Evolutionary conservation across 1,140 invertebrate species (phyloP), one percentile per base, ranked within the genome.

Genomic region (Drosophila rufa): DNA sequence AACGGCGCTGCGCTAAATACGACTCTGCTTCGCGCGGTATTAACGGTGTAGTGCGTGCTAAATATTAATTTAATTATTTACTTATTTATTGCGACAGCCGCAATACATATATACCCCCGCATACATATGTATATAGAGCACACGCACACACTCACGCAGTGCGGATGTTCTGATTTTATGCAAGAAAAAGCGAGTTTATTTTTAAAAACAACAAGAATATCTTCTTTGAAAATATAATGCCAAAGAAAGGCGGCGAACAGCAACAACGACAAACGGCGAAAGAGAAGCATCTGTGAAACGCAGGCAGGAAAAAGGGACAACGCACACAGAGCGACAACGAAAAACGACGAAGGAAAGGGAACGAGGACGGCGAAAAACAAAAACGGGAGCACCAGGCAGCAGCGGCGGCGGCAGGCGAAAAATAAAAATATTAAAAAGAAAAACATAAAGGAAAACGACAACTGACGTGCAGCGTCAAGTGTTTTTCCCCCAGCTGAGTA

Each of bases 391-490:
- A 58, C 15, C 19, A 57, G 19, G 22, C 42, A 51, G 46, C 22
- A 25, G 19, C 66, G 58, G 22, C 22, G 22, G 22, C 22, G 22
- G 75, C 56, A 43, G 50, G 50, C 22, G 62, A 19, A 66, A 75
- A 59, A 76, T 76, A 65, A 75, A 65, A 57, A 75, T 58, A 42
- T 47, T 45, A 65, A 65, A 33, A 38, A 48, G 8, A 42, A 66
- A 47, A 47, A 69, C 27, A 59, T 36, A 43, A 48, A 59, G 48
- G 25, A 73, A 58, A 38, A 60, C 69, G 69, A 73, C 70, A 46
- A 36, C 68, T 79, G 75, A 79, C 76, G 76, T 79, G 58, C 66
- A 79, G 58, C 76, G 51, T 79, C 76, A 79, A 79, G 76, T 79
- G 76, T 70, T 78, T 76, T 66, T 30, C 40, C 33, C 46, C 27